phyloP scores from a whole-genome alignment of 1,140 invertebrate species.

The Ostrea edulis region DNA sequence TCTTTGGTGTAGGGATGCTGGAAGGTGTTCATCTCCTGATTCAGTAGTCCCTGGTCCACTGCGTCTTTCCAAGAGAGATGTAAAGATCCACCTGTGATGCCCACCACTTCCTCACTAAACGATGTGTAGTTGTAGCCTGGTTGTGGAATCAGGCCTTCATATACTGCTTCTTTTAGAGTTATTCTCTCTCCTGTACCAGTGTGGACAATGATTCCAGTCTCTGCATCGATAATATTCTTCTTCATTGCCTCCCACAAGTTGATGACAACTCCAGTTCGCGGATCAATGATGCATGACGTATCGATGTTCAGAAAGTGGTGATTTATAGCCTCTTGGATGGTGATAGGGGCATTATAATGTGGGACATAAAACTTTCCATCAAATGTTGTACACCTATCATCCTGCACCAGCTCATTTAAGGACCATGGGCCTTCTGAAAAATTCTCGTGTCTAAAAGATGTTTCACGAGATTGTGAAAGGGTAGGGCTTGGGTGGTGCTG shows the following conservation, averaged over 20 bases:
- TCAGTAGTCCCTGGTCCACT: constrained; percentile 84
- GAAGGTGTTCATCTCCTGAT: constrained; percentile 87
- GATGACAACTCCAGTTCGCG: constrained; percentile 81
- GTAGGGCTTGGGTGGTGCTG: constrained; percentile 8
- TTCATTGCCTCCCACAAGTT: constrained; percentile 91
- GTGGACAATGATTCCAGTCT: constrained; percentile 86
- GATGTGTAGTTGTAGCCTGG: constrained; percentile 53
- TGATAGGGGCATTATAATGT: constrained; percentile 77
- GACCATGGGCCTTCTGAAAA: constrained; percentile 45
- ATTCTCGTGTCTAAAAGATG: neutral
- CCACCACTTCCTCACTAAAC: constrained; percentile 47
- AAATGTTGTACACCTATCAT: constrained; percentile 58
- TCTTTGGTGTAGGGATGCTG: constrained; percentile 89
- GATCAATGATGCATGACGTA: constrained; percentile 70
- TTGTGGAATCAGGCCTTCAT: constrained; percentile 72
- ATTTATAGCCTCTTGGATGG: constrained; percentile 72
- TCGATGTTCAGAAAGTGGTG: constrained; percentile 70
- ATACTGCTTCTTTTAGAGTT: constrained; percentile 71
- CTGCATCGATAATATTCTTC: constrained; percentile 90
- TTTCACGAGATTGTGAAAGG: neutral
- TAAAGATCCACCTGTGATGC: constrained; percentile 28
- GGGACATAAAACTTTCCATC: constrained; percentile 85
- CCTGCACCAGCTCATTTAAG: constrained; percentile 63
- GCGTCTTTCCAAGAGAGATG: constrained; percentile 69
- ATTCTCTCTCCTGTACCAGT: constrained; percentile 67